Evolutionary conservation across 2,113 vertebrate genomes (phyloP).

Genomic region (Cathartes aura): DNA sequence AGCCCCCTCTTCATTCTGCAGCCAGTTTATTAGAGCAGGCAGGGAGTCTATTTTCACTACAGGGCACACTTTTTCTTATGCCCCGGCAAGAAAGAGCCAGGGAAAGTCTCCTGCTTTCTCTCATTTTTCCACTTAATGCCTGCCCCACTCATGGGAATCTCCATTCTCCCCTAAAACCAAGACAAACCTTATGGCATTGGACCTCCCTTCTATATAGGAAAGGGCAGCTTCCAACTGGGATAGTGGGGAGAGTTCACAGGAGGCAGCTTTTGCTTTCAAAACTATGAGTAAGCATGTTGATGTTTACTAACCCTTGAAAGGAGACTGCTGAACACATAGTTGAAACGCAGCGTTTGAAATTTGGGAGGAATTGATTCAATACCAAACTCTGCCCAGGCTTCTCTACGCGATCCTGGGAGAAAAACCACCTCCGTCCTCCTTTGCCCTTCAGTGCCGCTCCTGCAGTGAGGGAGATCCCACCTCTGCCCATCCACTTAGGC

Average conservation of each 20-base stretch:
- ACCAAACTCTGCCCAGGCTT: background rate
- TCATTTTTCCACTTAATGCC: background rate
- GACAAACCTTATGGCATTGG: background rate
- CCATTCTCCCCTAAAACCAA: background rate
- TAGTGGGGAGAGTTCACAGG: background rate
- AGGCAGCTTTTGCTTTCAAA: background rate
- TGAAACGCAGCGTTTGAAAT: background rate
- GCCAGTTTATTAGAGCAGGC: background rate
- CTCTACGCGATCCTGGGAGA: background rate
- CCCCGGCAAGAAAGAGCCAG: background rate
- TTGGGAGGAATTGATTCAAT: background rate
- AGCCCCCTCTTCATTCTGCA: background rate
- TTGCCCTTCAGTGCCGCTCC: background rate
- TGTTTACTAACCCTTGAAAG: background rate
- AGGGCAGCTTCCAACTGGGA: background rate
- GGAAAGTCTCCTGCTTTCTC: background rate
- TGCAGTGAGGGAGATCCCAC: background rate
- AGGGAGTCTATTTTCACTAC: background rate
- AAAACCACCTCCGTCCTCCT: background rate
- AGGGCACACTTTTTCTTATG: background rate
- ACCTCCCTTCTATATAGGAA: background rate
- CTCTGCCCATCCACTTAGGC: background rate
- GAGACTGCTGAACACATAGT: background rate
- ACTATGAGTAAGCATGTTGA: background rate
- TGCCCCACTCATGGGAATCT: background rate